phyloP scores from a whole-genome alignment of 64 coral and sea anemone genomes.

The Montipora capricornis region DNA sequence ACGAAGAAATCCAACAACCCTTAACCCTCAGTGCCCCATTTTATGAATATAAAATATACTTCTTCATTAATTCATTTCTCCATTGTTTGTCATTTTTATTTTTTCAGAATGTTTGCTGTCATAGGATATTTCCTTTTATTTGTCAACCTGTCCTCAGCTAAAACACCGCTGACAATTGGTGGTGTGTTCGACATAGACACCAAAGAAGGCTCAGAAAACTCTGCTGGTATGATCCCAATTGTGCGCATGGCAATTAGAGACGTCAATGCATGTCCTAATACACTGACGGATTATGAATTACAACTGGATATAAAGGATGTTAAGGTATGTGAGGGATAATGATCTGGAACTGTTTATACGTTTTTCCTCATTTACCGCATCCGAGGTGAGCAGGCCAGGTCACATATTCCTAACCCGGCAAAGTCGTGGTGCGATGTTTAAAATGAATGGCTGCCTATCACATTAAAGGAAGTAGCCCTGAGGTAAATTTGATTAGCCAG shows the following conservation, averaged over 20 bases:
- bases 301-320: conserved; percentile 84
- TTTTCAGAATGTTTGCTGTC: conserved; percentile 12
- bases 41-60: not conserved
- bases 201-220: conserved; percentile 36
- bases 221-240: conserved; percentile 78
- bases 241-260: conserved; percentile 71
- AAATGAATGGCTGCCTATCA: not conserved
- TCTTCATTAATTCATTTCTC: not conserved
- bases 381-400: too few relatives aligned
- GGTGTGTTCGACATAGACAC: conserved; percentile 82
- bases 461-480: not conserved
- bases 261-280: conserved; percentile 69
- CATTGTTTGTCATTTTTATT: not conserved
- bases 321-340: conserved; percentile 25
- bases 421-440: not conserved
- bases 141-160: not conserved
- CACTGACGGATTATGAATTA: conserved; percentile 66
- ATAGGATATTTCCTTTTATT: not conserved
- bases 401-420: too few relatives aligned
- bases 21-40: too few relatives aligned
- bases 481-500: too few relatives aligned
- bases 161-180: conserved; percentile 63
- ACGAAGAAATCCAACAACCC: too few relatives aligned
- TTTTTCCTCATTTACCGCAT: too few relatives aligned
- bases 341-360: not conserved